Evolutionary conservation across 2,113 vertebrate genomes (phyloP).

Genomic region (Scomber colias): DNA sequence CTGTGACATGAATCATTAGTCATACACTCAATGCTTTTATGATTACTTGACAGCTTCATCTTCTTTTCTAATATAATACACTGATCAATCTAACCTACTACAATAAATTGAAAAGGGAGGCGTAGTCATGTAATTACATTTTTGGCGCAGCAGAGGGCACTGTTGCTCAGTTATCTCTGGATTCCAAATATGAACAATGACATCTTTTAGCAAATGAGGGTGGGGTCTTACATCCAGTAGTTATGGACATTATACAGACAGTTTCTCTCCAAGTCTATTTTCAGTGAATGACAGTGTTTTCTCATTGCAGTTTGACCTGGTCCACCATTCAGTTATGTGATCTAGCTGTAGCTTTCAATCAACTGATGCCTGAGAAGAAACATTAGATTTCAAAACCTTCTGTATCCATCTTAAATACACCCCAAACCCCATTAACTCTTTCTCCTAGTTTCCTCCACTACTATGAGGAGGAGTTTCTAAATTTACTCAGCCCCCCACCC

Average conservation of each 20-base stretch:
- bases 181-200: neutral
- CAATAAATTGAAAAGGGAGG: neutral
- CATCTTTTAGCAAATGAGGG: neutral
- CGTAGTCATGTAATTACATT: neutral
- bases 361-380: neutral
- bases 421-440: too few relatives aligned
- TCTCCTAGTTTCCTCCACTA: too few relatives aligned
- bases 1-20: neutral
- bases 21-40: neutral
- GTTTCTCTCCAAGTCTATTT: neutral
- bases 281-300: too few relatives aligned
- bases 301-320: neutral
- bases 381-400: neutral
- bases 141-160: slow-evolving; percentile 45
- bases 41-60: neutral
- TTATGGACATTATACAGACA: neutral
- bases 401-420: neutral
- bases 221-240: neutral
- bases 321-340: neutral
- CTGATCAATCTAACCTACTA: neutral
- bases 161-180: slow-evolving; percentile 25
- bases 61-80: neutral
- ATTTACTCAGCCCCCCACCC: neutral
- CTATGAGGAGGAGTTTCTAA: too few relatives aligned
- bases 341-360: neutral